Evolutionary conservation across 2,797 vertebrate genomes (phyloP), one percentile per base, ranked within the genome.

Genomic region (Lates japonicus): DNA sequence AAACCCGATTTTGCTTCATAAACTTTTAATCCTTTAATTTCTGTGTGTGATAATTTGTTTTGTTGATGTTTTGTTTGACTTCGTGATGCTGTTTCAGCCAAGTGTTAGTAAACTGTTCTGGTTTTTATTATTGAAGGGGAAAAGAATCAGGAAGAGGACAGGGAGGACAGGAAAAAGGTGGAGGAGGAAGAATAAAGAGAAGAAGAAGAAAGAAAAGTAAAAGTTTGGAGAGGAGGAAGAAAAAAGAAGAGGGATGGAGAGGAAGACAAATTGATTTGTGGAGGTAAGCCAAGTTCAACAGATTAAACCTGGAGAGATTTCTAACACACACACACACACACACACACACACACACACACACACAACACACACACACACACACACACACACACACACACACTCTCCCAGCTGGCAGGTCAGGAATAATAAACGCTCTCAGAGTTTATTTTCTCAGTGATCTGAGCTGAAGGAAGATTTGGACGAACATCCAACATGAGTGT

Each of bases 391-490:
- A 5, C 76, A 59, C 69, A 22, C 63, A 61, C 49, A 52, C 44
- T 14, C 67, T 1, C 60, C 1, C 73, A 72, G 76, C 74, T 86
- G 82, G 80, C 55, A 64, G 82, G 57, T 83, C 82, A 83, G 62
- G 61, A 83, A 84, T 84, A 81, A 84, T 87, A 86, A 85, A 90
- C 63, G 14, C 65, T 83, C 76, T 69, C 73, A 74, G 60, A 77
- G 88, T 91, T 89, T 91, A 91, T 89, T 91, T 86, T 86, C 71
- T 79, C 74, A 79, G 81, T 10, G 70, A 88, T 83, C 39, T 11
- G 81, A 87, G 80, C 71, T 76, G 86, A 78, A 75, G 72, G 73
- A 86, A 74, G 84, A 86, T 82, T 88, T 88, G 66, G 80, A 74
- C 2, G 67, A 87, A 83, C 80, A 73, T 78, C 77, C 69, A 74